Percentiles rank a stretch among this genome's conserved stretches.
Evolutionary conservation across 2,797 vertebrate species (phyloP).

Genomic region (Danionella dracula): DNA sequence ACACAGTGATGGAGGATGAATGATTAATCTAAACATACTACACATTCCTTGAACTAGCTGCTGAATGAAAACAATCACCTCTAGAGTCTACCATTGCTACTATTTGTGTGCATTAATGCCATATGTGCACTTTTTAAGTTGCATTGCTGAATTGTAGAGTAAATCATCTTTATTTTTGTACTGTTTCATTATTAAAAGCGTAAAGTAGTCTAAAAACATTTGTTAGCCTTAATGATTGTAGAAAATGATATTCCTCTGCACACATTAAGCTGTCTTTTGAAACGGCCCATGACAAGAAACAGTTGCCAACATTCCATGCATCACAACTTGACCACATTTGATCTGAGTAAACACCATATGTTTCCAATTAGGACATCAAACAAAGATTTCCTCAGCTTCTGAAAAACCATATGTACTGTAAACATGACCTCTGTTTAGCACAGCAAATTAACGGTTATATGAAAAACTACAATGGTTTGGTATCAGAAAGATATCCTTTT

Average conservation of each 20-base stretch:
- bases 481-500: no score
- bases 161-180: no score
- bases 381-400: not conserved
- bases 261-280: not conserved
- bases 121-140: not conserved
- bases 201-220: no score
- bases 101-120: no score
- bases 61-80: constrained; percentile 13
- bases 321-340: constrained; percentile 17
- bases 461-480: no score
- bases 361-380: constrained; percentile 17
- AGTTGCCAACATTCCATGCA: constrained; percentile 11
- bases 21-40: constrained; percentile 1
- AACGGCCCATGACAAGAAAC: constrained; percentile 12
- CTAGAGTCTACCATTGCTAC: no score
- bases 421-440: not conserved
- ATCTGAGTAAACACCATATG: constrained; percentile 16
- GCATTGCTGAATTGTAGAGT: not conserved
- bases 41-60: not conserved
- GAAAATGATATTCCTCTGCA: no score
- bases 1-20: constrained; percentile 3
- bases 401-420: not conserved
- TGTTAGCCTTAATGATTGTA: no score
- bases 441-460: not conserved
- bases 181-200: no score